Evolutionary conservation across 2,797 vertebrate species (phyloP).

Genomic region (Phalloptychus januarius): DNA sequence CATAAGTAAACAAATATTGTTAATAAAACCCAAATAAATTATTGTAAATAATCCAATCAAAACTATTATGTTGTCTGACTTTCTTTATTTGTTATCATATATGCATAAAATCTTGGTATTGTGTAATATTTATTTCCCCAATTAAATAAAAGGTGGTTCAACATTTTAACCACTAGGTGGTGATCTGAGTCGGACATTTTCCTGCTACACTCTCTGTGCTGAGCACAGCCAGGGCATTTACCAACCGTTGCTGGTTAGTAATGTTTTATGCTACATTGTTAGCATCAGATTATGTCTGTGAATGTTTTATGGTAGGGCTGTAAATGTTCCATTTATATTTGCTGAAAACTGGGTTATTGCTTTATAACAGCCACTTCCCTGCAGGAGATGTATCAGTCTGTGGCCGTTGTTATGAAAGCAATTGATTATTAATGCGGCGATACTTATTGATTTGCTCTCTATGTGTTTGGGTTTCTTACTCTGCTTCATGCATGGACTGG

Average conservation of each 20-base stretch:
- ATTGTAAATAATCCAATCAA: neutral
- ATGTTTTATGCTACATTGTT: neutral
- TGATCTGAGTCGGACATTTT: slow-evolving; percentile 6
- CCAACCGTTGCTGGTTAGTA: neutral
- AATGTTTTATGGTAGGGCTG: neutral
- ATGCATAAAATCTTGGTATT: neutral
- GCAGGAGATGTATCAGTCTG: neutral
- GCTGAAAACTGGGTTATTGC: slow-evolving; percentile 2
- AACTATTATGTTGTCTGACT: neutral
- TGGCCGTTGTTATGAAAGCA: neutral
- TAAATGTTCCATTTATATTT: neutral
- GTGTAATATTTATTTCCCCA: neutral
- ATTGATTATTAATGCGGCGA: neutral
- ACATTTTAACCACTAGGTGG: slow-evolving; percentile 49
- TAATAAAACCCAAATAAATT: too few species aligned
- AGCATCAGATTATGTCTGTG: neutral
- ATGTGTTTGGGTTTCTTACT: neutral
- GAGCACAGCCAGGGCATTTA: slow-evolving; percentile 1
- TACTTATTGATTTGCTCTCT: neutral
- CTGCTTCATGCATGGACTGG: slow-evolving; percentile 2
- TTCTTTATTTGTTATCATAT: neutral
- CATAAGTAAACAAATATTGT: neutral
- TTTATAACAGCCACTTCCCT: neutral
- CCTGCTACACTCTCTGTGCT: neutral
- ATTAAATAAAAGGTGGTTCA: neutral